These are phyloP conservation scores for Rhorus exstirpatorius DNA, from an alignment of 2,888 invertebrate genomes.

Conservation along the genomic window DNA sequence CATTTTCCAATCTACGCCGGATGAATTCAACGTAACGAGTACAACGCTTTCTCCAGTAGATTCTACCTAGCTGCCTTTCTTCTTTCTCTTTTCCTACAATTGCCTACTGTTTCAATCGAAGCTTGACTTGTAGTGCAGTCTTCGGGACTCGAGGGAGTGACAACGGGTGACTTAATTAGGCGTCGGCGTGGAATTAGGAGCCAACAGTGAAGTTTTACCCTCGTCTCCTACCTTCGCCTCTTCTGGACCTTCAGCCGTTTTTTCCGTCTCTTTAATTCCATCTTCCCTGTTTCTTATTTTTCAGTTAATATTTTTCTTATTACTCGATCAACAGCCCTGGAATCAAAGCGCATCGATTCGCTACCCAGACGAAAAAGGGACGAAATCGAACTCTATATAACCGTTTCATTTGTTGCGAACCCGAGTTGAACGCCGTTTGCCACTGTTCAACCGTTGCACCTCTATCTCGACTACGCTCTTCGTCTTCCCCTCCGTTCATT, in stretches of 20 bases:
- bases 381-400: constrained; percentile 34
- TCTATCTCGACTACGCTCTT: background rate
- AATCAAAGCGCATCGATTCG: constrained; percentile 39
- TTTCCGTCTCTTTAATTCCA: constrained; percentile 6
- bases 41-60: constrained; percentile 39
- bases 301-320: constrained; percentile 12
- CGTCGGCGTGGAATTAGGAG: constrained; percentile 75
- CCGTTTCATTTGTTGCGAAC: constrained; percentile 45
- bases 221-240: constrained; percentile 27
- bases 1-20: constrained; percentile 62
- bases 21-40: constrained; percentile 52
- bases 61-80: background rate
- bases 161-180: constrained; percentile 76
- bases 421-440: constrained; percentile 22
- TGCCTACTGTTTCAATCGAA: constrained; percentile 23
- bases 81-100: constrained; percentile 28
- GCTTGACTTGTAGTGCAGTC: background rate
- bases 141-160: constrained; percentile 54
- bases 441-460: background rate
- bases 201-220: constrained; percentile 70
- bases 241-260: constrained; percentile 10
- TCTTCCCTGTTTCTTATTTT: background rate
- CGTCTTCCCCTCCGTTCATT: constrained; percentile 13
- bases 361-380: constrained; percentile 7
- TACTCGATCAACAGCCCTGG: constrained; percentile 11